phyloP scores from a whole-genome alignment of 2,888 invertebrate species.

The Acleris cristana region DNA sequence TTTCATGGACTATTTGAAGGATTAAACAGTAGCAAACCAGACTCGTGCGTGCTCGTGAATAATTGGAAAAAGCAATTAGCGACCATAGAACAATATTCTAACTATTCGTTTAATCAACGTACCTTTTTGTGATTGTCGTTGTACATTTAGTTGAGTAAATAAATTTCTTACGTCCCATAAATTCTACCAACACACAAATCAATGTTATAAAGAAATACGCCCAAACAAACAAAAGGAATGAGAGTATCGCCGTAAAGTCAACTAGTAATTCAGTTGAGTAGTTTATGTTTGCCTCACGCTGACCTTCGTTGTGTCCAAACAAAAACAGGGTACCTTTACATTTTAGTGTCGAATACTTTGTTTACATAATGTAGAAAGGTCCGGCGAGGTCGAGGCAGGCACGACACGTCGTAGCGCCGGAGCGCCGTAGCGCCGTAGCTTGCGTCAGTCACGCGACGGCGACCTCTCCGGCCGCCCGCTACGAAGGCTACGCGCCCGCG shows the following conservation, averaged over 20 bases:
- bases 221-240: conserved; percentile 7
- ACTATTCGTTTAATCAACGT: too few relatives aligned
- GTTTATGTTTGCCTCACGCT: conserved; percentile 21
- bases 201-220: neutral
- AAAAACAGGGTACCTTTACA: conserved; percentile 52
- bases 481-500: conserved; percentile 54
- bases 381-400: conserved; percentile 45
- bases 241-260: neutral
- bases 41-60: too few relatives aligned
- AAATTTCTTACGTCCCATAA: too few relatives aligned
- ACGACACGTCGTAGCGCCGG: conserved; percentile 45
- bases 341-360: conserved; percentile 73
- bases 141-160: too few relatives aligned
- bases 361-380: conserved; percentile 72
- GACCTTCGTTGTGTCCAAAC: conserved; percentile 28
- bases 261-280: conserved; percentile 23
- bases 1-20: too few relatives aligned
- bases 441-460: conserved; percentile 79
- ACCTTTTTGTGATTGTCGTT: too few relatives aligned
- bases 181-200: too few relatives aligned
- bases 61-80: too few relatives aligned
- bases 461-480: conserved; percentile 62
- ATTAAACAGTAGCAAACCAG: too few relatives aligned
- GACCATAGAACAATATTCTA: too few relatives aligned
- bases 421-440: conserved; percentile 43